Conservation (phyloP, 2,113 vertebrate genomes). For the Dunckerocampus dactyliophorus region DNA sequence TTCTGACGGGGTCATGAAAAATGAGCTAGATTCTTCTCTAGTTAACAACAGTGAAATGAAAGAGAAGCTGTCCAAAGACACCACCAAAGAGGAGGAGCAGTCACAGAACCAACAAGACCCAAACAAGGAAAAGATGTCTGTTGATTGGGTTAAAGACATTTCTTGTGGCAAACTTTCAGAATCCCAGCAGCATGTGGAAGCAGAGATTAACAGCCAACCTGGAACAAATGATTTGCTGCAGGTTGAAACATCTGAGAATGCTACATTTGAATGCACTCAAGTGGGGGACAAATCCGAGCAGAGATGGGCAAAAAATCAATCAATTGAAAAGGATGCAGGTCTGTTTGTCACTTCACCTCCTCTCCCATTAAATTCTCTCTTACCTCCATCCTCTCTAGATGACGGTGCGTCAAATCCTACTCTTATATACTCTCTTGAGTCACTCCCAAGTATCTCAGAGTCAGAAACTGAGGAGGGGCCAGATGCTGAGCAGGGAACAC, state of each 20-base stretch:
- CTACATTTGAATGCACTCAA: neutral
- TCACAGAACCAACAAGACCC: slow-evolving; percentile 3
- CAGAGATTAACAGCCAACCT: neutral
- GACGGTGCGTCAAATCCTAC: neutral
- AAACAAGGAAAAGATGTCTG: slow-evolving; percentile 4
- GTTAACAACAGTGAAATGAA: neutral
- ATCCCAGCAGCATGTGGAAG: slow-evolving; percentile 10
- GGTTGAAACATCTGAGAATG: slow-evolving; percentile 9
- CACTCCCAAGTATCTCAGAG: slow-evolving; percentile 4
- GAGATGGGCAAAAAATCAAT: neutral
- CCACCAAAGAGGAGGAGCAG: neutral
- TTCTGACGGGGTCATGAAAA: neutral
- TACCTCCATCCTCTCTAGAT: neutral
- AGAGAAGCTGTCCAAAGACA: neutral
- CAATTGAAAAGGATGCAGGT: neutral
- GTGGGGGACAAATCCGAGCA: slow-evolving; percentile 14
- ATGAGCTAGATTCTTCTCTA: slow-evolving; percentile 3
- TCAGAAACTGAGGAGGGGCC: slow-evolving; percentile 6
- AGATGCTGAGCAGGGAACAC: slow-evolving; percentile 8
- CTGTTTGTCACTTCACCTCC: neutral
- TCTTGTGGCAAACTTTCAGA: slow-evolving; percentile 1
- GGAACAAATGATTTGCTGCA: slow-evolving; percentile 5
- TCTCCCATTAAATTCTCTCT: neutral
- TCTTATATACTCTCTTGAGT: neutral
- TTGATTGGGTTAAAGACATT: slow-evolving; percentile 11